Evolutionary conservation across 2,797 vertebrate genomes (phyloP), one percentile per base, ranked within the genome.

Genomic region (Falco concolor): DNA sequence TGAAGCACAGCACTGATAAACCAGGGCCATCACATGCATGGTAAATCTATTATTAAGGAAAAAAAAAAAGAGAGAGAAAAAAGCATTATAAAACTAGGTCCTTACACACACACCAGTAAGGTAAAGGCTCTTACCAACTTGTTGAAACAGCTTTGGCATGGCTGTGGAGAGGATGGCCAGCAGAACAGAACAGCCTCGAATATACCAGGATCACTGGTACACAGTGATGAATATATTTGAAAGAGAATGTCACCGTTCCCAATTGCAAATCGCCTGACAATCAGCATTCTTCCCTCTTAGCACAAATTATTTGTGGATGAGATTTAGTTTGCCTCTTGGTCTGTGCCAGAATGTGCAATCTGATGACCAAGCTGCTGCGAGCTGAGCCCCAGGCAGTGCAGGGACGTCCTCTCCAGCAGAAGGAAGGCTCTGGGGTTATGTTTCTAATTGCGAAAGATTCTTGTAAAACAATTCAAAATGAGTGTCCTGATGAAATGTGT

Each of bases 11-110:
- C 88, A 99, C 97, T 4, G 99, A 98, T 27, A 99, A 96, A 6
- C 99, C 99, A 0, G 99, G 99, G 3, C 99, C 98, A 0, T 98
- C 98, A 69, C 99, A 99, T 0, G 98, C 98, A 0, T 99, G 99
- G 94, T 98, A 98, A 82, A 99, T 98, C 99, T 99, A 78, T 54
- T 7, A 0, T 32, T 3, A 34, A 8, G 23, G 27, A 14, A 11
- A 21, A 11, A 17, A 54, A 54, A 13, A n/a, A 28, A 12, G 5
- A 13, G 1, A 21, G 19, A 10, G 5, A 16, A 21, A 28, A 54
- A 49, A 17, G 5, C 4, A 18, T 85, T 16, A 88, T 34, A 49
- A 91, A 90, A 50, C 3, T 9, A 10, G 6, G 6, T 72, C 13
- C 30, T 83, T 72, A 9, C 20, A 9, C 49, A n/a, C 47, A 28